Base-by-base conservation (phyloP, 1,140 invertebrate genomes). In the Sminthurides bifidus region DNA sequence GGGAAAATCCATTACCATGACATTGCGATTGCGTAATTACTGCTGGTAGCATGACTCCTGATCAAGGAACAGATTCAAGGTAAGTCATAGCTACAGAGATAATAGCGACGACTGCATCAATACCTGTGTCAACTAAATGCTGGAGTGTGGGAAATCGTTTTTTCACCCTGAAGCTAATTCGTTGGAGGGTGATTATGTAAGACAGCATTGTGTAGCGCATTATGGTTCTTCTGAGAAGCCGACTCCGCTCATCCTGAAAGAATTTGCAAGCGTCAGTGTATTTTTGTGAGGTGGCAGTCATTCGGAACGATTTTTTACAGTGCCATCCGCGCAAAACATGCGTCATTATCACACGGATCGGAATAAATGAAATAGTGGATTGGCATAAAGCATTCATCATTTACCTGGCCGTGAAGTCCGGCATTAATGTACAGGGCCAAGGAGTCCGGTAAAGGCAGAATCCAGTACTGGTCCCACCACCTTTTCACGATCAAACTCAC, bases 381-480 rank as follows among this genome's bases (percentile, higher is more conserved):
- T 43, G 41, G 17, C 6, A 21, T 10, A 14, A 43, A 43, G n/a
- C 23, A 48, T 23, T 29, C 24, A 24, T 17, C 8, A 40, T 84
- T 87, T 75, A 90, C 87, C 75, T 83, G 83, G 68, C 87, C 87
- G 60, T 87, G 84, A 66, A 95, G 85, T 41, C 84, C 87, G 0
- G 88, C 87, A 66, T 85, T 88, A 66, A 92, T 84, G 70, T 89
- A 90, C 29, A 92, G 78, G 2, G 87, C 87, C 53, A 92, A 73
- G 51, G 87, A 87, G 70, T 92, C 88, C 0, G 88, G 88, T 87
- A 88, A 90, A 19, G 88, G 89, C 56, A 92, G 72, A 63, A 92
- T 74, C 72, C 85, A 79, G 72, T 89, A 92, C 43, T 91, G 87
- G 66, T 90, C 87, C 87, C 87, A 92, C 87, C 87, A 94, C 67